Conservation (phyloP, 30 jellyfish, hydroid and myxozoan species). For the Hydractinia symbiolongicarpus region DNA sequence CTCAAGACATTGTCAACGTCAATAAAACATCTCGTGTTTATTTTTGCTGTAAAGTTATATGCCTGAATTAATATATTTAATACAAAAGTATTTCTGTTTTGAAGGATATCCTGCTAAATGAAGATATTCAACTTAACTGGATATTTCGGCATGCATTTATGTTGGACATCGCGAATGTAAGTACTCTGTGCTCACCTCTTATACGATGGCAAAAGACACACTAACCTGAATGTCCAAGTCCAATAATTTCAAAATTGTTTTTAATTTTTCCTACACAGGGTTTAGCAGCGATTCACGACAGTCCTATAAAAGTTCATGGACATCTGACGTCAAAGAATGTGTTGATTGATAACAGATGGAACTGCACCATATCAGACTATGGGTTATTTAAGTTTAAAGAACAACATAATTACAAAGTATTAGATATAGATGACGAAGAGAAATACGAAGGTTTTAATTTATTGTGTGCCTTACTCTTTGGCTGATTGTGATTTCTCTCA, state of each 20-base stretch:
- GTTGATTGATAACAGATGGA: constrained; percentile 75
- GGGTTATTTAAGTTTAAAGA: constrained; percentile 67
- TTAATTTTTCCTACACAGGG: constrained; percentile 37
- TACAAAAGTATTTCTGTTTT: background rate
- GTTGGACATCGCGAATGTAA: constrained; percentile 68
- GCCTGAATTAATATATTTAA: too few relatives aligned
- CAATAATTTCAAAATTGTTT: too few relatives aligned
- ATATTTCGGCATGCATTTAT: constrained; percentile 60
- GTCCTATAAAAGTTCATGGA: constrained; percentile 64
- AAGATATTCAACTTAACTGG: constrained; percentile 66
- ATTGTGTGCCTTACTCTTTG: too few relatives aligned
- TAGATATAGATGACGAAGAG: background rate
- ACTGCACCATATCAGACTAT: constrained; percentile 70
- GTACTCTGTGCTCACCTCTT: background rate
- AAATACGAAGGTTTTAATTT: too few relatives aligned
- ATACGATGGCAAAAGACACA: too few relatives aligned
- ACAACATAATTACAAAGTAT: background rate
- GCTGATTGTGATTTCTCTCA: too few relatives aligned
- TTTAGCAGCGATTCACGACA: constrained; percentile 67
- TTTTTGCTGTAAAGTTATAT: too few relatives aligned
- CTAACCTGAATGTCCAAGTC: too few relatives aligned
- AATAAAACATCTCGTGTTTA: too few relatives aligned
- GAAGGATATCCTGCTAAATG: constrained; percentile 67
- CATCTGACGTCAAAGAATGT: constrained; percentile 66
- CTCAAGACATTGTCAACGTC: too few relatives aligned